Conservation (phyloP, 2,113 vertebrate species). For the Chlamydotis undulata region DNA sequence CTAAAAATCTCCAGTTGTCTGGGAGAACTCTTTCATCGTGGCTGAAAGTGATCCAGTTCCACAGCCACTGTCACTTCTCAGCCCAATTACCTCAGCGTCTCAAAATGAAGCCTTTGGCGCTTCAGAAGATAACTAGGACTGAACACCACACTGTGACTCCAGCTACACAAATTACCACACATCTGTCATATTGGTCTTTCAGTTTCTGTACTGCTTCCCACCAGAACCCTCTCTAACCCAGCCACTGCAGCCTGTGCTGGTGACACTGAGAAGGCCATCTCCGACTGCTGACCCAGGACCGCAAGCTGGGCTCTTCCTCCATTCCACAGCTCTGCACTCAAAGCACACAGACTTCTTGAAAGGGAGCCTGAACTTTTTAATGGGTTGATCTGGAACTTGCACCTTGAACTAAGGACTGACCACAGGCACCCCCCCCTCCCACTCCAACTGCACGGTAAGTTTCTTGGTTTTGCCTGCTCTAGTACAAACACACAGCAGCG, state of each 20-base stretch:
- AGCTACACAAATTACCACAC: not conserved
- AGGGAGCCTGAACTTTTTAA: not conserved
- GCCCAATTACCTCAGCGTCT: not conserved
- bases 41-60: not conserved
- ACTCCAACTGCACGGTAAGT: not conserved
- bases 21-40: not conserved
- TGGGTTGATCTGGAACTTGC: not conserved
- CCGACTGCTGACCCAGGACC: not conserved
- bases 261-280: not conserved
- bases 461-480: not conserved
- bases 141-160: accelerated
- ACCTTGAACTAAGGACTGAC: not conserved
- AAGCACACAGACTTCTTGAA: not conserved
- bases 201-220: not conserved
- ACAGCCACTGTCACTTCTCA: not conserved
- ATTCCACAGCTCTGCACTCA: not conserved
- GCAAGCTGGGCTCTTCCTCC: not conserved
- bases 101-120: not conserved
- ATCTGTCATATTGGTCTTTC: not conserved
- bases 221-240: not conserved
- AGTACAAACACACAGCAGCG: not conserved
- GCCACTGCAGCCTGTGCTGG: not conserved
- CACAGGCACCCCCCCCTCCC: not conserved
- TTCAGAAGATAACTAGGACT: not conserved
- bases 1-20: not conserved